These are phyloP conservation scores for Drosophila tripunctata DNA, from an alignment of 2,888 invertebrate species.

Conservation along the genomic window DNA sequence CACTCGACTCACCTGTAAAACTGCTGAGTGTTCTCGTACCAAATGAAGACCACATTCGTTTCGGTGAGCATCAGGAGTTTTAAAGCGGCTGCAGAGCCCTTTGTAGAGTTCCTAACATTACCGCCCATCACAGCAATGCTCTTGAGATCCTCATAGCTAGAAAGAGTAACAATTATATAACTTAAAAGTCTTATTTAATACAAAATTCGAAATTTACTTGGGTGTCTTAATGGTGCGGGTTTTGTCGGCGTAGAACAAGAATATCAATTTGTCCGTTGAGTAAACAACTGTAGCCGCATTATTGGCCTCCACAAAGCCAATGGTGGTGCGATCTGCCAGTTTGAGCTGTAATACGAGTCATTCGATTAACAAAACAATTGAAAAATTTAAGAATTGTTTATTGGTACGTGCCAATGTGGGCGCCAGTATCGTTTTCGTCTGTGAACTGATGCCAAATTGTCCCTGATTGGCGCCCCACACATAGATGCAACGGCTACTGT, in stretches of 20 bases:
- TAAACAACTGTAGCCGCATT: constrained; percentile 82
- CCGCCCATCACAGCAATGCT: constrained; percentile 80
- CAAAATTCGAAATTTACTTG: constrained; percentile 64
- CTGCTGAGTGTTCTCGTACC: constrained; percentile 83
- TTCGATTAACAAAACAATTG: background rate
- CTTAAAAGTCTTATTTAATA: background rate
- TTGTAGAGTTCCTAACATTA: constrained; percentile 67
- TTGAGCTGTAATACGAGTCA: constrained; percentile 58
- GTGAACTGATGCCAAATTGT: constrained; percentile 87
- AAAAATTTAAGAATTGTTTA: background rate
- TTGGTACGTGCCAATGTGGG: constrained; percentile 72
- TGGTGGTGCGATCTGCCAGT: constrained; percentile 64
- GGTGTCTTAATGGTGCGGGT: constrained; percentile 79
- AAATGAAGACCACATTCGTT: constrained; percentile 82
- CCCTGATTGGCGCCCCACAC: constrained; percentile 94
- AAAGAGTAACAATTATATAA: too few species aligned
- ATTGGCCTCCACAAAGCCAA: constrained; percentile 83
- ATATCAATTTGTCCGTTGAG: constrained; percentile 71
- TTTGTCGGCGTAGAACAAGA: constrained; percentile 80
- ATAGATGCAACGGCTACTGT: constrained; percentile 87
- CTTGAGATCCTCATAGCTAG: constrained; percentile 81
- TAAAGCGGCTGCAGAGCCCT: constrained; percentile 77
- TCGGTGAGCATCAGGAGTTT: constrained; percentile 81
- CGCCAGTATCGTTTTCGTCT: constrained; percentile 58
- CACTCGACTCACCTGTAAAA: constrained; percentile 79